Percentiles rank a stretch among this genome's conserved stretches.
phyloP scores from a whole-genome alignment of 2,797 vertebrate genomes.

The Siniperca undulata region DNA sequence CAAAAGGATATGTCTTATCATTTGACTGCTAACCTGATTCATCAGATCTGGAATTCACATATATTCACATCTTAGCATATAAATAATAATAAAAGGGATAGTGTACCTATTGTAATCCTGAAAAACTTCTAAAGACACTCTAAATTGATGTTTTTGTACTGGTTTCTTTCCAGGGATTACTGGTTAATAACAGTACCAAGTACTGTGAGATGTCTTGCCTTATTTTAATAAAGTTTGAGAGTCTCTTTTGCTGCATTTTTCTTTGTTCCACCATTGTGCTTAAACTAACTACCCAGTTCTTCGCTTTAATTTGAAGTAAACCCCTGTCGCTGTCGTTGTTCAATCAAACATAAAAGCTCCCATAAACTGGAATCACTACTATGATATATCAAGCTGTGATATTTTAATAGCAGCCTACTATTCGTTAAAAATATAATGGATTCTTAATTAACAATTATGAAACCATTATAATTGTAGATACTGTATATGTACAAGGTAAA shows the following conservation, averaged over 20 bases:
- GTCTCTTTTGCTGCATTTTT: not conserved
- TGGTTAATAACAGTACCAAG: slow-evolving; percentile 7
- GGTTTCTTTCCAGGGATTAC: not conserved
- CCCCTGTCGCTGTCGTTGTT: not conserved
- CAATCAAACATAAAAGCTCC: not conserved
- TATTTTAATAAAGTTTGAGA: slow-evolving; percentile 7
- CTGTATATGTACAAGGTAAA: not conserved
- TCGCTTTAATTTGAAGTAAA: slow-evolving; percentile 6
- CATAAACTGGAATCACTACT: not conserved
- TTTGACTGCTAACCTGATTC: slow-evolving; percentile 19
- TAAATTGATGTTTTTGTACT: not conserved
- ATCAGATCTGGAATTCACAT: slow-evolving; percentile 27
- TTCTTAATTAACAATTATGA: not conserved
- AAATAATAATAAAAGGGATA: not conserved
- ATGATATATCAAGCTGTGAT: not conserved
- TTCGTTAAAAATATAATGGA: not conserved
- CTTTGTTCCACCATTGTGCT: not conserved
- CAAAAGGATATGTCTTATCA: slow-evolving; percentile 13
- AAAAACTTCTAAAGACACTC: not conserved
- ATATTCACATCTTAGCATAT: slow-evolving; percentile 1
- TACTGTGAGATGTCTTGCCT: not conserved
- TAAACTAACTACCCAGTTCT: not conserved
- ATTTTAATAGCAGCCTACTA: not conserved
- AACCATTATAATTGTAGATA: not conserved
- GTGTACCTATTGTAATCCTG: not conserved